Evolutionary conservation across 2,888 invertebrate species (phyloP).

Genomic region (Athalia circularis): DNA sequence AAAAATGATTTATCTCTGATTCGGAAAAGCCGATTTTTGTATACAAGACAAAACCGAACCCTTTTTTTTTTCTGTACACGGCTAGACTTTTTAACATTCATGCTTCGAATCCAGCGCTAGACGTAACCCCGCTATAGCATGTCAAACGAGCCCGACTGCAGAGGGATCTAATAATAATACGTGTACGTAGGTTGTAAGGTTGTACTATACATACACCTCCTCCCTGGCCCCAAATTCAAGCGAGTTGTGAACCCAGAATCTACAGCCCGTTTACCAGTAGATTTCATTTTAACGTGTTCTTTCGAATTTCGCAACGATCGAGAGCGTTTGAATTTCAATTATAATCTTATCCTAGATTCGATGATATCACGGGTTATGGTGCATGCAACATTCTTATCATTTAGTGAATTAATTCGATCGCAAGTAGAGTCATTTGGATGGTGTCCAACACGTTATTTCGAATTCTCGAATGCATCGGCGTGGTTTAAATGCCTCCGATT

Average conservation of each 20-base stretch:
- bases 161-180: constrained; percentile 38
- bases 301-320: not conserved
- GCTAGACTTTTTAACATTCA: constrained; percentile 21
- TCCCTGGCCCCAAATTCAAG: not conserved
- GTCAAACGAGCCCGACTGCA: constrained; percentile 30
- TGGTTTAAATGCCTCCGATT: not conserved
- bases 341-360: constrained; percentile 16
- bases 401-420: not conserved
- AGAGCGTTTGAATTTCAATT: not conserved
- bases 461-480: not conserved
- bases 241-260: not conserved
- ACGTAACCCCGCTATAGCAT: constrained; percentile 26
- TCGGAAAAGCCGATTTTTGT: not conserved
- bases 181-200: constrained; percentile 23
- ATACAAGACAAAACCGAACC: not conserved
- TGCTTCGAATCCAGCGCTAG: constrained; percentile 28
- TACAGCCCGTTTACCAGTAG: constrained; percentile 11
- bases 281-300: not conserved
- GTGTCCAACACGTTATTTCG: constrained; percentile 16
- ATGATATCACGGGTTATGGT: constrained; percentile 17
- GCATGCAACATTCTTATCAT: constrained; percentile 14
- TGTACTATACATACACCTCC: not conserved
- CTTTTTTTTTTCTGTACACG: not conserved
- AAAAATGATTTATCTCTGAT: not conserved
- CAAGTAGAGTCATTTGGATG: constrained; percentile 18